phyloP scores from a whole-genome alignment of 2,797 vertebrate species.

The Epinephelus coioides region DNA sequence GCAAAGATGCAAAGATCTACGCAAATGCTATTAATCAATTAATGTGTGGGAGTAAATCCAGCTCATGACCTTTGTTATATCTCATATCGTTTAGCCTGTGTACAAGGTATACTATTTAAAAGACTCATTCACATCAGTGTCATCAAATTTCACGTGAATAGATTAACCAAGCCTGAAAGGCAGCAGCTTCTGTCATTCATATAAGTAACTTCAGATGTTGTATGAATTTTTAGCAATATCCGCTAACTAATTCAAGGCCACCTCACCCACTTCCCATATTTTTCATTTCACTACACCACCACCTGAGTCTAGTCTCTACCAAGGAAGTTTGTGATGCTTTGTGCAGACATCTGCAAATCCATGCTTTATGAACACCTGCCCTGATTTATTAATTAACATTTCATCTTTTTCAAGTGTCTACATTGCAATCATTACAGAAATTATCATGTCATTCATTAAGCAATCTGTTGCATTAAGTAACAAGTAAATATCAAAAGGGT shows the following conservation, averaged over 20 bases:
- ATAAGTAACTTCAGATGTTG: not conserved
- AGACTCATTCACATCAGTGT: not conserved
- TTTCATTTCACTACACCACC: not conserved
- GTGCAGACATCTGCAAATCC: not conserved
- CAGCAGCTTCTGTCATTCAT: slow-evolving; percentile 2
- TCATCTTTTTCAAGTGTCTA: not conserved
- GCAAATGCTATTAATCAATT: slow-evolving; percentile 12
- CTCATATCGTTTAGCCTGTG: not conserved
- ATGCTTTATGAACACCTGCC: not conserved
- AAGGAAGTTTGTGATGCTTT: not conserved
- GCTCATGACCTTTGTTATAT: not conserved
- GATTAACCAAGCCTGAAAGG: not conserved
- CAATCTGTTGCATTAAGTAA: not conserved
- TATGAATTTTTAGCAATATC: not conserved
- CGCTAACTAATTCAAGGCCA: not conserved
- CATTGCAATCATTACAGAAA: slow-evolving; percentile 3
- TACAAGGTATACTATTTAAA: not conserved
- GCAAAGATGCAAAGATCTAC: not conserved
- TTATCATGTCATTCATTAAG: not conserved
- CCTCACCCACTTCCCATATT: not conserved
- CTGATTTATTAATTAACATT: slow-evolving; percentile 2
- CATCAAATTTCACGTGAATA: not conserved
- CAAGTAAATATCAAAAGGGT: not conserved
- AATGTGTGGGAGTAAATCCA: slow-evolving; percentile 14
- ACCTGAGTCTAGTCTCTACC: not conserved